Percentiles rank a stretch among this genome's conserved stretches.
Conservation (phyloP, 2,113 vertebrate genomes). For the Nothocercus julius region DNA sequence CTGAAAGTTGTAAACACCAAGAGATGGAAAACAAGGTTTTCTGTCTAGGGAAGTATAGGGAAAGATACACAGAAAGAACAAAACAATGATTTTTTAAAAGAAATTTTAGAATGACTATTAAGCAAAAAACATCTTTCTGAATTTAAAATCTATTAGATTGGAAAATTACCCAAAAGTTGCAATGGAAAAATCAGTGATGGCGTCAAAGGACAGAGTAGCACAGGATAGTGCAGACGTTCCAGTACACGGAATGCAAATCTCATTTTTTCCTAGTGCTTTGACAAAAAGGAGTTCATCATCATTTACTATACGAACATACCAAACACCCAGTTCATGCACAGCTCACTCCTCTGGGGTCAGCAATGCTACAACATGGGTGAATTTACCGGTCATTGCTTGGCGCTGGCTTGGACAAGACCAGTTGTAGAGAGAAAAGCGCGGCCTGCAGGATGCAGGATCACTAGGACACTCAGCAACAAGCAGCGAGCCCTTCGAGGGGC, state of each 20-base stretch:
- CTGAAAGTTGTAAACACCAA: not conserved
- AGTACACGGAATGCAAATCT: not conserved
- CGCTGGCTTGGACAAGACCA: not conserved
- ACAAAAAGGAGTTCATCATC: not conserved
- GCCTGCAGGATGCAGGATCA: not conserved
- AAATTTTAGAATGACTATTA: not conserved
- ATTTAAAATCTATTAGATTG: not conserved
- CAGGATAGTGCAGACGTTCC: too few species aligned
- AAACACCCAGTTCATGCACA: not conserved
- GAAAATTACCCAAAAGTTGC: not conserved
- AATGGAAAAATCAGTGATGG: not conserved
- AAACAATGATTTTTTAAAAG: not conserved
- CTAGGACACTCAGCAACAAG: not conserved
- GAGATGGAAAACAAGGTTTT: not conserved
- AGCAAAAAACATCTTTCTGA: not conserved
- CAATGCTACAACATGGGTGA: not conserved
- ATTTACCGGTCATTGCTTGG: not conserved
- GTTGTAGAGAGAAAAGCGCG: not conserved
- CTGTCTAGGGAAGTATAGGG: not conserved
- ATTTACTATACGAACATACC: not conserved
- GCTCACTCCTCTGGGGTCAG: not conserved
- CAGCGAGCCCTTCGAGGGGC: not conserved
- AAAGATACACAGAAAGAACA: not conserved
- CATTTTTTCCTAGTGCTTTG: not conserved
- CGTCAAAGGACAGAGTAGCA: not conserved